Evolutionary conservation across 2,797 vertebrate species (phyloP).

Genomic region (Acestrorhynchus altus): DNA sequence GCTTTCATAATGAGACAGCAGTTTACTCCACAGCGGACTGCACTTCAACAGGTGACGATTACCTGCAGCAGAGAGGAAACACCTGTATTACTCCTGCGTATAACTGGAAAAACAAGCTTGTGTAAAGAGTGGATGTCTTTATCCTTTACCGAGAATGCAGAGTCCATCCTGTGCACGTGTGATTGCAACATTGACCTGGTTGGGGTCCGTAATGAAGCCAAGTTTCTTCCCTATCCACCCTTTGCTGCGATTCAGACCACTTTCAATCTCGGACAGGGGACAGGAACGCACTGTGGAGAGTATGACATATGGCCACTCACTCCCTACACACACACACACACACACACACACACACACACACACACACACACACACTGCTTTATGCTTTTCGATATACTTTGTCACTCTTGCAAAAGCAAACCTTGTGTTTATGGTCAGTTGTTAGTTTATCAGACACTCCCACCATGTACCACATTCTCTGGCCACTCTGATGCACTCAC

Average conservation of each 20-base stretch:
- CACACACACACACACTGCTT: no score
- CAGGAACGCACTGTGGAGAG: constrained; percentile 44
- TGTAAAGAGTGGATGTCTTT: background rate
- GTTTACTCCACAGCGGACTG: constrained; percentile 31
- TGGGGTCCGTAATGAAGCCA: constrained; percentile 47
- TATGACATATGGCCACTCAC: constrained; percentile 55
- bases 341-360: background rate
- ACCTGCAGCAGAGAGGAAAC: constrained; percentile 15
- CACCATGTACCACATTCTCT: no score
- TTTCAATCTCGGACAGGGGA: background rate
- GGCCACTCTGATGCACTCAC: no score
- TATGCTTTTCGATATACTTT: background rate
- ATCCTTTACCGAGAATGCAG: constrained; percentile 54
- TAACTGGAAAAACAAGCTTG: background rate
- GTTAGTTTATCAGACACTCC: no score
- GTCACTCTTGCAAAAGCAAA: background rate
- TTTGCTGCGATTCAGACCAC: background rate
- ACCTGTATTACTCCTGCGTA: background rate
- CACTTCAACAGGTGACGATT: constrained; percentile 38
- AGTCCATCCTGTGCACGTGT: constrained; percentile 53
- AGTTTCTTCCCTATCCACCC: constrained; percentile 35
- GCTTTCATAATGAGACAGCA: constrained; percentile 31
- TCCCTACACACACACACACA: constrained; percentile 36
- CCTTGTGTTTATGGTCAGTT: background rate
- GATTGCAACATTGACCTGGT: constrained; percentile 51